These are phyloP conservation scores for Gadopsis bispinosus DNA, from an alignment of 2,797 vertebrate species.

Conservation along the genomic window DNA sequence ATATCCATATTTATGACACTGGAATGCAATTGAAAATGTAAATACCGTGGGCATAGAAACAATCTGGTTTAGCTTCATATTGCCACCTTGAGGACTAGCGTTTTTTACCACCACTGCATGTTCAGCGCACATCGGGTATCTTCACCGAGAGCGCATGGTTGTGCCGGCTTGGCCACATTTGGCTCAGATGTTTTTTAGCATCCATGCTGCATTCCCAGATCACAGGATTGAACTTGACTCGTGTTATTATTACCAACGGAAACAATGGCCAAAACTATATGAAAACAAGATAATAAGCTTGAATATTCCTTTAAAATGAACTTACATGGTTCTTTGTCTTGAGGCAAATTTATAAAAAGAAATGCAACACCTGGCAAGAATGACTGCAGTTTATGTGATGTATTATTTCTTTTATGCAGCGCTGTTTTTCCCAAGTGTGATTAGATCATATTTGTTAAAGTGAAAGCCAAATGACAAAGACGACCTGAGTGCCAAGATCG, in stretches of 20 bases:
- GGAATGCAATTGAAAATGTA: too few relatives aligned
- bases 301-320: constrained; percentile 24
- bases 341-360: constrained; percentile 47
- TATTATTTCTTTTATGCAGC: constrained; percentile 49
- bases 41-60: too few relatives aligned
- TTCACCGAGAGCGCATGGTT: too few relatives aligned
- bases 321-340: constrained; percentile 30
- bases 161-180: too few relatives aligned
- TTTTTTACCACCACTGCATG: too few relatives aligned
- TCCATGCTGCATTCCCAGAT: neutral
- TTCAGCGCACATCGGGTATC: too few relatives aligned
- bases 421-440: constrained; percentile 61
- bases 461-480: constrained; percentile 66
- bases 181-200: neutral
- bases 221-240: neutral
- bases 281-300: constrained; percentile 33
- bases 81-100: too few relatives aligned
- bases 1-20: too few relatives aligned
- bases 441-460: constrained; percentile 69
- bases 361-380: constrained; percentile 56
- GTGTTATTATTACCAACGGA: neutral
- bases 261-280: constrained; percentile 19
- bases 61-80: too few relatives aligned
- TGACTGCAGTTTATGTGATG: constrained; percentile 46
- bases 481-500: constrained; percentile 55